These are phyloP conservation scores for Lindbergichthys nudifrons DNA, from an alignment of 2,797 vertebrate species.

Conservation along the genomic window DNA sequence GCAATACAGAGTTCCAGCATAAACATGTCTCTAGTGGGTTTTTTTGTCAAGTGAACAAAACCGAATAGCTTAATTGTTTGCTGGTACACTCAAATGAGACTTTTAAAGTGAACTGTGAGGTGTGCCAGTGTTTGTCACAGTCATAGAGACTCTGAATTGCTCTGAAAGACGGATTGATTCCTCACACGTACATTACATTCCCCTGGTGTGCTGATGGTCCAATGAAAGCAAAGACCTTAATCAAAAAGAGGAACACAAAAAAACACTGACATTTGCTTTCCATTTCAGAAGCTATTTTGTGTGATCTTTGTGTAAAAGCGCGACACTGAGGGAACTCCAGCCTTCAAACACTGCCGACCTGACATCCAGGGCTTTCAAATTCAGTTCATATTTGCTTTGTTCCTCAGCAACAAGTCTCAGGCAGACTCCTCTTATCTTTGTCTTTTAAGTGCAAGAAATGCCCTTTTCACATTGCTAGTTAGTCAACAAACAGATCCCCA, in stretches of 20 bases:
- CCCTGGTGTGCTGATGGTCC: slow-evolving; percentile 23
- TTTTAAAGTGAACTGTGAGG: not conserved
- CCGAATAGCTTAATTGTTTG: not conserved
- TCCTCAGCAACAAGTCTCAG: slow-evolving; percentile 25
- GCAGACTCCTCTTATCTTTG: slow-evolving; percentile 29
- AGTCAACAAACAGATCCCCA: not conserved
- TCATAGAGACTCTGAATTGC: slow-evolving; percentile 31
- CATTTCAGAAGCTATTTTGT: slow-evolving; percentile 8
- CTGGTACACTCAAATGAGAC: not conserved
- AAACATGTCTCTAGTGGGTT: slow-evolving; percentile 5
- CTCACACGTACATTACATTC: not conserved
- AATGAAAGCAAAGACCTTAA: slow-evolving; percentile 37
- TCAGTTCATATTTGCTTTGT: slow-evolving; percentile 29
- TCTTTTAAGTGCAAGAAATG: slow-evolving; percentile 23
- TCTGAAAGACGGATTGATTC: slow-evolving; percentile 24
- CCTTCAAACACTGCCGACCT: slow-evolving; percentile 21
- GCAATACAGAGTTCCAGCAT: slow-evolving; percentile 31
- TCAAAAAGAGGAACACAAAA: slow-evolving; percentile 12
- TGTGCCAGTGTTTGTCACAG: not conserved
- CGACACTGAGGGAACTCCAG: slow-evolving; percentile 57
- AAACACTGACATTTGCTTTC: not conserved
- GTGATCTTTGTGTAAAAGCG: slow-evolving; percentile 47
- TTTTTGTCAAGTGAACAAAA: not conserved
- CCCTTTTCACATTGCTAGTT: slow-evolving; percentile 49
- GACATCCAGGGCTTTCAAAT: slow-evolving; percentile 36